phyloP scores from a whole-genome alignment of 2,888 invertebrate species.

The Pardosa pseudoannulata region DNA sequence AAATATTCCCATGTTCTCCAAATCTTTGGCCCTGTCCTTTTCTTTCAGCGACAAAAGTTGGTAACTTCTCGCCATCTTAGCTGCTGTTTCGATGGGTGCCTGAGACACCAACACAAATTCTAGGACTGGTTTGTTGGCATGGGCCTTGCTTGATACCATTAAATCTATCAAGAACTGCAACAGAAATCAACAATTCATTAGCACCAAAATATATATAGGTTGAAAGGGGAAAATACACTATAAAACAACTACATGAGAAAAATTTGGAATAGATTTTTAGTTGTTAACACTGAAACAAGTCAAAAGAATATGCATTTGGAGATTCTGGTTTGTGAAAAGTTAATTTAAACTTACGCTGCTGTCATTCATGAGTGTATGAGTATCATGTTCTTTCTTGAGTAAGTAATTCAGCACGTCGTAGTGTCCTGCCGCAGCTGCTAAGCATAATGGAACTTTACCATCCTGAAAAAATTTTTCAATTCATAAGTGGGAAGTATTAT shows the following conservation, averaged over 20 bases:
- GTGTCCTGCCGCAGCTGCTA: conserved; percentile 98
- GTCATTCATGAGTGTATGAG: conserved; percentile 98
- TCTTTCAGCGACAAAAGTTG: conserved; percentile 86
- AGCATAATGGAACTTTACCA: conserved; percentile 97
- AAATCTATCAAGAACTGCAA: conserved; percentile 94
- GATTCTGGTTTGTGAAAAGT: too few species aligned
- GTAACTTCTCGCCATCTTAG: conserved; percentile 90
- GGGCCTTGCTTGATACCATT: conserved; percentile 88
- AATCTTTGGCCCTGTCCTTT: conserved; percentile 97
- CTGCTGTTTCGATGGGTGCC: conserved; percentile 99
- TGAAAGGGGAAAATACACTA: too few species aligned
- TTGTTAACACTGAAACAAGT: too few species aligned
- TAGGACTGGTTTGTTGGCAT: conserved; percentile 96
- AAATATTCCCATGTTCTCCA: conserved; percentile 95
- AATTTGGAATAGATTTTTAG: too few species aligned
- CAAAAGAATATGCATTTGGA: too few species aligned
- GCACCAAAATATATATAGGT: too few species aligned
- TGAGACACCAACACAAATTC: conserved; percentile 99
- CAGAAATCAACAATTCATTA: conserved; percentile 1
- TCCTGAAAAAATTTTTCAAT: conserved; percentile 77
- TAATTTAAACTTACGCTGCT: conserved; percentile 83
- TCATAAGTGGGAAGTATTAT: too few species aligned
- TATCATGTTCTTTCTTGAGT: conserved; percentile 98
- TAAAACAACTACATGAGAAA: too few species aligned
- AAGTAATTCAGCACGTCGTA: conserved; percentile 96